phyloP scores from a whole-genome alignment of 2,113 vertebrate species.

The Odocoileus hemionus region DNA sequence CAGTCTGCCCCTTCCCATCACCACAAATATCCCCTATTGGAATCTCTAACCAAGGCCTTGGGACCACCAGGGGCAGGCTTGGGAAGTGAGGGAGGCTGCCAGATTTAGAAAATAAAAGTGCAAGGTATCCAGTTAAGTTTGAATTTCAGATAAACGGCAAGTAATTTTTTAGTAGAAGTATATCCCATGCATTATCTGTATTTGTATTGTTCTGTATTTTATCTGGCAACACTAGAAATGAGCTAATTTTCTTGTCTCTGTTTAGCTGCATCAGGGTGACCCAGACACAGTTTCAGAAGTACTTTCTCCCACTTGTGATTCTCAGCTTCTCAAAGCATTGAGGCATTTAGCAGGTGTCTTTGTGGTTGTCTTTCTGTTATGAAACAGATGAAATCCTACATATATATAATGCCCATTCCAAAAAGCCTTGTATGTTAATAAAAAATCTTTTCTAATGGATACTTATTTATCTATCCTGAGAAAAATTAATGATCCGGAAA shows the following conservation, averaged over 20 bases:
- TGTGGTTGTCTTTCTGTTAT: not conserved
- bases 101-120: not conserved
- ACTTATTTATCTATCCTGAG: not conserved
- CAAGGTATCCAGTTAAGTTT: not conserved
- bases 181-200: not conserved
- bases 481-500: conserved; percentile 14
- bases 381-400: not conserved
- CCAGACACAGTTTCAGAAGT: not conserved
- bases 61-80: not conserved
- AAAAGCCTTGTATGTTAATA: not conserved
- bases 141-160: not conserved
- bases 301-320: not conserved
- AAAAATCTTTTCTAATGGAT: not conserved
- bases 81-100: not conserved
- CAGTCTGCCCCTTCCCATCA: not conserved
- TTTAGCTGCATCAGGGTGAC: not conserved
- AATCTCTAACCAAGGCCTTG: not conserved
- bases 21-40: not conserved
- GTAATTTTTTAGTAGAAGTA: not conserved
- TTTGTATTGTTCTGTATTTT: not conserved
- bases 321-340: not conserved
- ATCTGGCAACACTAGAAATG: not conserved
- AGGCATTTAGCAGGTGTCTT: not conserved
- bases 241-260: not conserved
- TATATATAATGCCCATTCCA: not conserved